Evolutionary conservation across 2,888 invertebrate species (phyloP).

Genomic region (Eugnorisma glareosa): DNA sequence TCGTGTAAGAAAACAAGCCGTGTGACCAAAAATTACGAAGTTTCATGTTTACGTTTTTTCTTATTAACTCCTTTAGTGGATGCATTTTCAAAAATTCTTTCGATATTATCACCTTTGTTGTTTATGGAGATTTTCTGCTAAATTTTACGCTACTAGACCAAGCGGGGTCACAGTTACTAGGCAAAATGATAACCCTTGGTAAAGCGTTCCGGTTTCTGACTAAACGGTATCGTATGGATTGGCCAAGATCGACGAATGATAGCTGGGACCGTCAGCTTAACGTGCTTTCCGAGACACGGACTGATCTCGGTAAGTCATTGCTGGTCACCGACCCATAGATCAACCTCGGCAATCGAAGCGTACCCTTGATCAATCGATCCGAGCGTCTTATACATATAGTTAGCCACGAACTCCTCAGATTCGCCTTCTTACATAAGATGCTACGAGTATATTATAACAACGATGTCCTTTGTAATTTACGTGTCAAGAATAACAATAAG

Average conservation of each 20-base stretch:
- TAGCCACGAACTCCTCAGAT: background rate
- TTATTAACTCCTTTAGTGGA: background rate
- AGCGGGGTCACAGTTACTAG: background rate
- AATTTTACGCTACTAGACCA: background rate
- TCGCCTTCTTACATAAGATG: background rate
- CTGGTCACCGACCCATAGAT: background rate
- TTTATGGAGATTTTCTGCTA: too few relatives aligned
- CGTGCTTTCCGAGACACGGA: background rate
- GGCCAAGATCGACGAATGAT: background rate
- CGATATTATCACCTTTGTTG: background rate
- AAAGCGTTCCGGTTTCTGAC: background rate
- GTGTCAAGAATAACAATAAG: background rate
- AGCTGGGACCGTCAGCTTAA: background rate
- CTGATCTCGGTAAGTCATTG: background rate
- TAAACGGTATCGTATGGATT: background rate
- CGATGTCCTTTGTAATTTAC: background rate
- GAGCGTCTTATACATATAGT: background rate
- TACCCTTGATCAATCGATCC: background rate
- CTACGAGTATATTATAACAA: background rate
- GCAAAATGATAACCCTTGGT: background rate
- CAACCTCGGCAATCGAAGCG: background rate
- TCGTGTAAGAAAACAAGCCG: background rate
- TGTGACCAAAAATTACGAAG: background rate
- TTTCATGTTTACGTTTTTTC: background rate
- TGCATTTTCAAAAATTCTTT: background rate